Base-by-base conservation (phyloP, 2,888 invertebrate genomes). In the Cephus pulcher region DNA sequence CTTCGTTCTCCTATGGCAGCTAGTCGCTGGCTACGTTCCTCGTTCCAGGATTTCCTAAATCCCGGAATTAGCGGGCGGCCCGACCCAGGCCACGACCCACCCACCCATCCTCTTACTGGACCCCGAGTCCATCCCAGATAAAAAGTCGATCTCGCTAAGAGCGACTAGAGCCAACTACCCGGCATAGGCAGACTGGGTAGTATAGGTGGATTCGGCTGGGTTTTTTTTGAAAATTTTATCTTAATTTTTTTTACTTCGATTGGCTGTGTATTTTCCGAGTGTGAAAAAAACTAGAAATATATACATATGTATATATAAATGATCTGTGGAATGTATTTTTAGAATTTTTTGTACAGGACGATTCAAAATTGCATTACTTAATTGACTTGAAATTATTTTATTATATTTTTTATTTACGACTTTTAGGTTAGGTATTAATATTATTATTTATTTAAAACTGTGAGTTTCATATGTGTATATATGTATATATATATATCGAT, bases 31-130 rank as follows among this genome's bases (percentile, higher is more conserved):
- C 12, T 71, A 75, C 75, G 73, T 73, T 75, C 78, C 75, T 75
- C 75, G 78, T 75, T 75, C 37, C 78, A 78, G 78, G 78, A 78
- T 78, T 76, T 78, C 56, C 75, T 71, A 78, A 78, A 78, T 78
- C 78, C 78, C 73, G 75, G 78, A 78, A 78, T 78, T 78, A 78
- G 78, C 78, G 78, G 78, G 75, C 75, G 78, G 75, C 75, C 75
- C 12, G 12, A 37, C 35, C 35, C 35, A 12, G 37, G 12, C 37
- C 37, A 4, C 37, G 37, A 40, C 37, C 15, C 40, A 71, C 68
- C 78, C 75, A 56, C 73, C 78, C 75, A 76, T 35, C 40, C 40
- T 40, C 40, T 40, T 12, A 40, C 15, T 15, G 70, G 70, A 33
- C 70, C 70, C 70, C 12, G 78, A 78, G 73, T 76, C 56, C 35